These are phyloP conservation scores for Elysia crispata DNA, from an alignment of 2,888 invertebrate species.

Conservation along the genomic window DNA sequence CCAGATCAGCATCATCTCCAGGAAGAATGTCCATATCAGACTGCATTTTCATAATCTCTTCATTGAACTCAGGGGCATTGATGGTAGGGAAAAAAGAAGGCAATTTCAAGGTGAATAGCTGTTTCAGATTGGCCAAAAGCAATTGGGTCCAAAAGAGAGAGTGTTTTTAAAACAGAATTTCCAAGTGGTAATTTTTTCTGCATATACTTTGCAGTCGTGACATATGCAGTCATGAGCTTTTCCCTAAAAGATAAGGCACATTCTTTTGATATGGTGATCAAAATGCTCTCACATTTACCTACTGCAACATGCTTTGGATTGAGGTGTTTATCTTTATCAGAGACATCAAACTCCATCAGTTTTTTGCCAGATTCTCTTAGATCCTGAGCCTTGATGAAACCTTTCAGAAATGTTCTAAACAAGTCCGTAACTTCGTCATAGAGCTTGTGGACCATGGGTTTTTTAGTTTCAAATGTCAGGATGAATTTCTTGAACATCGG, in stretches of 20 bases:
- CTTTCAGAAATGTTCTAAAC: background rate
- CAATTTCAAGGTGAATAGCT: background rate
- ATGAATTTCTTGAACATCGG: conserved; percentile 21
- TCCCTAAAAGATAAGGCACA: background rate
- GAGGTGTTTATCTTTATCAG: background rate
- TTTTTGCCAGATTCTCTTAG: background rate
- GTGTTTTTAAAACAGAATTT: background rate
- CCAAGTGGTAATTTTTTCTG: conserved; percentile 6
- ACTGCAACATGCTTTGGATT: background rate
- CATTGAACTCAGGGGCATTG: background rate
- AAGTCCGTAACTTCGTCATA: background rate
- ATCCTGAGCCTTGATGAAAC: background rate
- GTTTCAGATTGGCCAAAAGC: no score
- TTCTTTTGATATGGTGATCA: background rate
- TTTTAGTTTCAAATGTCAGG: background rate
- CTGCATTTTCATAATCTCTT: conserved; percentile 14
- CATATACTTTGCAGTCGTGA: conserved; percentile 14
- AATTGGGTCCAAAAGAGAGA: conserved; percentile 14
- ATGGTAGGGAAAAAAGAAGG: background rate
- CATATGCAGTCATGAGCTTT: background rate
- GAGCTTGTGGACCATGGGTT: background rate
- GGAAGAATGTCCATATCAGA: background rate
- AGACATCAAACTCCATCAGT: background rate
- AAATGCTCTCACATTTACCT: background rate
- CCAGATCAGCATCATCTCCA: background rate